Evolutionary conservation across 2,888 invertebrate genomes (phyloP), one percentile per base, ranked within the genome.

Genomic region (Steinernema carpocapsae): DNA sequence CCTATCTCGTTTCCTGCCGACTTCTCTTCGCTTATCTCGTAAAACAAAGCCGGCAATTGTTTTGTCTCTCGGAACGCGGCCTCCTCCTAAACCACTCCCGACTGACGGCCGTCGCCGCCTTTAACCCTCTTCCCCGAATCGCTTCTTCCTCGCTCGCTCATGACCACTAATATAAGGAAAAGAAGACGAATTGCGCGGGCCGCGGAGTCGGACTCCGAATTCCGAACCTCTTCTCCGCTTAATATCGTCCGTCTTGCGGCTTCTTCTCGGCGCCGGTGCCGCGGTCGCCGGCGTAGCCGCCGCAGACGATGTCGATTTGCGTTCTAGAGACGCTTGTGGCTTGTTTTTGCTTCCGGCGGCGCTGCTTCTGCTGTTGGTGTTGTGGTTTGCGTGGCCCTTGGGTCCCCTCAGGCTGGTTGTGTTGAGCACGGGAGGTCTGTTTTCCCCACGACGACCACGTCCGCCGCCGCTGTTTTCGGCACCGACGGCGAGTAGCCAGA

Each of bases 321-420:
- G 64, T 64, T 64, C 64, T 32, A 64, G 64, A 64, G 64, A 32
- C 64, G 64, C 64, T 64, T 32, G 64, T 56, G 64, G 37, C 64
- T 64, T 64, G 64, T 64, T 64, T 64, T 64, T 26, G 64, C 64
- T 64, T 64, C 64, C 64, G 64, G 64, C 32, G 37, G 64, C 6
- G 26, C 32, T 64, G 32, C 37, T n/a, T n/a, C n/a, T 37, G 37
- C 37, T 37, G 37, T 37, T 37, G 37, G 29, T 32, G 64, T 32
- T 48, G 48, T 48, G 48, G 48, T 48, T 48, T 48, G 29, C 32
- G 64, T 32, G 32, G 29, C 64, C 32, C 64, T 64, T 26, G 64
- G 64, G 32, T 64, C 64, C 48, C n/a, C 37, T 48, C 48, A 48
- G 48, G 48, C 48, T 48, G 48, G 48, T 48, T 17, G n/a, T 48